Evolutionary conservation across 2,888 invertebrate species (phyloP), one percentile per base, ranked within the genome.

Genomic region (Eupeodes luniger): DNA sequence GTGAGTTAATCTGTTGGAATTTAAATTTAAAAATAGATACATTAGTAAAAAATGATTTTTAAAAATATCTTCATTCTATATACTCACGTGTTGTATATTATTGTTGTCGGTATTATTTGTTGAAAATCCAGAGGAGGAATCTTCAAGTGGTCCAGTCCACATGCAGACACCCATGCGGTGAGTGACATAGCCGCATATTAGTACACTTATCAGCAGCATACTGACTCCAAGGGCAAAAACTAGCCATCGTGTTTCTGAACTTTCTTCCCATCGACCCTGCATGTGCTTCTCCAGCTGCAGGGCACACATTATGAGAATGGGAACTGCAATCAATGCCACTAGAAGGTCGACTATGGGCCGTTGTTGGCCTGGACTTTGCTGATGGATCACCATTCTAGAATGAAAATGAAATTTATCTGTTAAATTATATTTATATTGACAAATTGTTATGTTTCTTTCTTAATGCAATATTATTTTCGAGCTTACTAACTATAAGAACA

Each of bases 121-220:
- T 51, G 90, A 89, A 6, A 61, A 62, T 36, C 27, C 27, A 4
- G 89, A 82, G 27, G 91, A 89, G 34, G 91, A 89, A 89, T 93
- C 93, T 75, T 93, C 93, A 51, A 93, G 92, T 69, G 93, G 93
- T 14, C 93, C 93, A 7, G 93, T 92, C 94, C 94, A 94, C 57
- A 94, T 91, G 90, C 94, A 94, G 12, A 94, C 92, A 59, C 94
- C 94, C 92, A 94, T 92, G 70, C 94, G 92, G 85, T 94, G 94
- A 2, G 94, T 94, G 5, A 94, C 93, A 91, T 94, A 94, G 81
- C 93, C 93, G 76, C 94, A 94, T 76, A 94, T 93, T 70, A 94
- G 91, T 14, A 94, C 91, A 67, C 93, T 93, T 27, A 94, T 92
- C 14, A 93, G 89, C 16, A 94, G 90, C 92, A 94, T 92, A 12